Evolutionary conservation across 2,113 vertebrate genomes (phyloP).

Genomic region (Donacobius atricapilla): DNA sequence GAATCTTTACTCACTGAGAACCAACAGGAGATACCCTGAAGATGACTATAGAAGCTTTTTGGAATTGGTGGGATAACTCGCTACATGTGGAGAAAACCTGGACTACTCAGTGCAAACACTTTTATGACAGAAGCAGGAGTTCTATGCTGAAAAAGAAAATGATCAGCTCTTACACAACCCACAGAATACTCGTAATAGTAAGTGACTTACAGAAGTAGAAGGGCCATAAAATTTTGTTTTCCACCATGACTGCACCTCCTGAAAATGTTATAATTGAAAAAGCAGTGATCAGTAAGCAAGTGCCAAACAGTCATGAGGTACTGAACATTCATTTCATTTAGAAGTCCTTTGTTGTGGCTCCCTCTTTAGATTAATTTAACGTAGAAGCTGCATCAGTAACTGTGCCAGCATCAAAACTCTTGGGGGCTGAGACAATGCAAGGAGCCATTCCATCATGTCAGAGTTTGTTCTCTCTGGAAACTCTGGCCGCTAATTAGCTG

Average conservation of each 20-base stretch:
- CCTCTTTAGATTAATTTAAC: constrained; percentile 56
- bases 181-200: background rate
- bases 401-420: constrained; percentile 31
- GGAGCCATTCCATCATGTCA: constrained; percentile 1
- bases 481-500: constrained; percentile 43
- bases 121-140: background rate
- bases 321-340: background rate
- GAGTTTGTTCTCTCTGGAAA: background rate
- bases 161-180: background rate
- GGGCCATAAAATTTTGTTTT: background rate
- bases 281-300: background rate
- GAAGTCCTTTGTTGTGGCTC: background rate
- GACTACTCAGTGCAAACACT: background rate
- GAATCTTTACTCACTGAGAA: background rate
- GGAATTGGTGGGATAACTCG: background rate
- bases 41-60: background rate
- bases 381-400: constrained; percentile 43
- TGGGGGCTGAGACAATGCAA: background rate
- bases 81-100: background rate
- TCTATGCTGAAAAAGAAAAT: background rate
- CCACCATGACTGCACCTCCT: background rate
- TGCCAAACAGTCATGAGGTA: background rate
- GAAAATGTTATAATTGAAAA: background rate
- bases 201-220: background rate
- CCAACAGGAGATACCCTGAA: background rate